Evolutionary conservation across 1,140 invertebrate genomes (phyloP).

Genomic region (Platorchestia sp.): DNA sequence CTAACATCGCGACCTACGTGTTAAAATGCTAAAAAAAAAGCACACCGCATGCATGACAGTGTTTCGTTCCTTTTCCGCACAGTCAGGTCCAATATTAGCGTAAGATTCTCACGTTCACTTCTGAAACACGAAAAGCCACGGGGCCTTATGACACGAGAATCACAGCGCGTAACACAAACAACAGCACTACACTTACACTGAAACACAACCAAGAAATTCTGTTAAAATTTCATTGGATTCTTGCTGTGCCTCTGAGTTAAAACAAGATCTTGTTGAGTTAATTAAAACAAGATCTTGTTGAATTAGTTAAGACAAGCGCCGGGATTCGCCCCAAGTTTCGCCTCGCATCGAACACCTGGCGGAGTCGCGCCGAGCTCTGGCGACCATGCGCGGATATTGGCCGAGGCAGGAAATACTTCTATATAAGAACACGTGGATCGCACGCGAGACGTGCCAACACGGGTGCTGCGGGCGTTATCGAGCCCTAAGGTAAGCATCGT

Average conservation of each 20-base stretch:
- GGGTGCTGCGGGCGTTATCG: conserved; percentile 14
- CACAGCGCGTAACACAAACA: background rate
- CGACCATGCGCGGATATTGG: background rate
- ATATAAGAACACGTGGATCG: conserved; percentile 31
- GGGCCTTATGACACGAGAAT: background rate
- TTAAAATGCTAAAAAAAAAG: background rate
- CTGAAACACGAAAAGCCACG: background rate
- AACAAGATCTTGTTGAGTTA: too few species aligned
- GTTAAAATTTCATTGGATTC: too few species aligned
- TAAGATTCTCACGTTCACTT: background rate
- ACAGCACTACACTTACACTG: background rate
- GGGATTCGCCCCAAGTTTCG: background rate
- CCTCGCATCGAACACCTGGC: background rate
- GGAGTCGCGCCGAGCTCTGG: background rate
- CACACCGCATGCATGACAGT: background rate
- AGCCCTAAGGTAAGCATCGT: conserved; percentile 23
- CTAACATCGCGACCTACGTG: background rate
- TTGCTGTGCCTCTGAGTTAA: too few species aligned
- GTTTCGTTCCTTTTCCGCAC: background rate
- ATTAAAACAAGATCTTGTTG: too few species aligned
- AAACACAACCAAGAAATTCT: background rate
- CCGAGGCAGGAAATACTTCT: background rate
- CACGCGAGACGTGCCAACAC: background rate
- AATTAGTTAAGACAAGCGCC: too few species aligned
- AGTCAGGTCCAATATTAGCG: background rate